These are phyloP conservation scores for Oriolus oriolus DNA, from an alignment of 2,113 vertebrate genomes.

Conservation along the genomic window DNA sequence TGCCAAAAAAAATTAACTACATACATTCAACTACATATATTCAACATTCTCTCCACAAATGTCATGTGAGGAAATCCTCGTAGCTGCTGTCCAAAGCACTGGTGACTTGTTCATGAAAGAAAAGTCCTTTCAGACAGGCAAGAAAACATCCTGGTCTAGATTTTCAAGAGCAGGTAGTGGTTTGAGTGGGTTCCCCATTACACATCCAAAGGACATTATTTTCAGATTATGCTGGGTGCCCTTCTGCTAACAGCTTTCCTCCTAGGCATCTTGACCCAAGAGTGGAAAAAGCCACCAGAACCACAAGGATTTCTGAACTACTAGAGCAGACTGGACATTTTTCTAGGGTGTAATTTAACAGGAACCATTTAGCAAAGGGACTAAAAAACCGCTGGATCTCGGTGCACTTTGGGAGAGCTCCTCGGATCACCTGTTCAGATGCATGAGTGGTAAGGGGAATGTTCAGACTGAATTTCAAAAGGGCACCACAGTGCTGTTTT, in stretches of 20 bases:
- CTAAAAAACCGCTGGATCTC: background rate
- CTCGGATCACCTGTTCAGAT: accelerated
- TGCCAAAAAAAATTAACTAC: background rate
- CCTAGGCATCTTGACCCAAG: background rate
- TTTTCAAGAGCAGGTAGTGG: background rate
- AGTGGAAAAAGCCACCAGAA: background rate
- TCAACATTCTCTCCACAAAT: background rate
- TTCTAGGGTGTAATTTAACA: background rate
- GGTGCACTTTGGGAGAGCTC: background rate
- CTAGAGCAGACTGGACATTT: background rate
- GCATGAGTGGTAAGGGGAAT: background rate
- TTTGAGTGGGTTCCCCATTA: background rate
- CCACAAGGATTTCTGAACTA: background rate
- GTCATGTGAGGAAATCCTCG: background rate
- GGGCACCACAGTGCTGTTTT: background rate
- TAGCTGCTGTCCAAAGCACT: background rate
- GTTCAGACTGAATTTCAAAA: background rate
- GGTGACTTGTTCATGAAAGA: background rate
- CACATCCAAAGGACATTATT: background rate
- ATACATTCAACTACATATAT: background rate
- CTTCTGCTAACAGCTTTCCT: background rate
- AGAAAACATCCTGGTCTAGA: background rate
- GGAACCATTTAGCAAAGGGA: background rate
- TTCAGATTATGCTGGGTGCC: background rate
- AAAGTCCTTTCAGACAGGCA: background rate